A percentile compares a stretch with the other conserved stretches of the same genome.
Conservation (phyloP, 2,888 invertebrate species). For the Unio delphinus region DNA sequence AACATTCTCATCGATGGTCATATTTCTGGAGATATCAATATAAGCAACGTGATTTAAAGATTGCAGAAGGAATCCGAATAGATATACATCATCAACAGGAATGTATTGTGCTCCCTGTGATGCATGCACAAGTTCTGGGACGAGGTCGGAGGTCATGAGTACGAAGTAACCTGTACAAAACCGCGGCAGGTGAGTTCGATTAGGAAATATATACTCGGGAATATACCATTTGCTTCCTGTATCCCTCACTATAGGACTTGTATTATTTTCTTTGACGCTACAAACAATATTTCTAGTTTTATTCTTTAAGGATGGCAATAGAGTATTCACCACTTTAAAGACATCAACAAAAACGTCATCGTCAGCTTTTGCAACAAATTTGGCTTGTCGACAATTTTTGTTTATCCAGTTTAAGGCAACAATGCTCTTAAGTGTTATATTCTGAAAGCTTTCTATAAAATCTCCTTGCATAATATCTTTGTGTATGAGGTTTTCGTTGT, state of each 20-base stretch:
- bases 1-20: constrained; percentile 80
- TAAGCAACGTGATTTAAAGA: constrained; percentile 39
- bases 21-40: constrained; percentile 82
- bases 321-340: constrained; percentile 39
- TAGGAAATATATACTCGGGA: constrained; percentile 34
- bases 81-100: constrained; percentile 65
- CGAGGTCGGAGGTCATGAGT: constrained; percentile 48
- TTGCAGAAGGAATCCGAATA: constrained; percentile 55
- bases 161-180: constrained; percentile 64
- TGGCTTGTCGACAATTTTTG: constrained; percentile 27
- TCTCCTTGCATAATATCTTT: constrained; percentile 45
- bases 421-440: constrained; percentile 41
- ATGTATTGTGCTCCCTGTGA: constrained; percentile 51
- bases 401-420: constrained; percentile 39
- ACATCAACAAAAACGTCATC: constrained; percentile 57
- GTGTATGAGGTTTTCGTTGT: constrained; percentile 35
- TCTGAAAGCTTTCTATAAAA: constrained; percentile 36
- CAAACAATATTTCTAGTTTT: constrained; percentile 39
- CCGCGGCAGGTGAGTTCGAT: constrained; percentile 49
- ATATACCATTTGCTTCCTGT: constrained; percentile 53
- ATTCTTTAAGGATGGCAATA: constrained; percentile 34
- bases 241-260: constrained; percentile 45
- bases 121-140: constrained; percentile 52
- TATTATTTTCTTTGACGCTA: constrained; percentile 37
- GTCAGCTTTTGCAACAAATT: constrained; percentile 45